Percentiles rank a stretch among this genome's conserved stretches.
These are phyloP conservation scores for Pteruthius melanotis DNA, from an alignment of 2,113 vertebrate genomes.

Conservation along the genomic window DNA sequence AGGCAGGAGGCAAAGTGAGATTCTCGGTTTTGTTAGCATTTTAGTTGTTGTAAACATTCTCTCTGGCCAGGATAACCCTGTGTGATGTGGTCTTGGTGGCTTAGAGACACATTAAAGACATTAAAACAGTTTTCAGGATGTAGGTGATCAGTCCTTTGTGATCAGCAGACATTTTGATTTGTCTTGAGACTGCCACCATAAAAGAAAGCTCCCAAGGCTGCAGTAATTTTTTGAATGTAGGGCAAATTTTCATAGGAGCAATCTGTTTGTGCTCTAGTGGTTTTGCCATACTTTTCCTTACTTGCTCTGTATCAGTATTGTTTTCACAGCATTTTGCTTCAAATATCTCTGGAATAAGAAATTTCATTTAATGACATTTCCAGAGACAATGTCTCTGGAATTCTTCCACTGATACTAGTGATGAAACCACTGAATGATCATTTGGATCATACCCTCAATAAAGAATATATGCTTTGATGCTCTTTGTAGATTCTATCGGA, in stretches of 20 bases:
- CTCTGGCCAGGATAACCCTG: background rate
- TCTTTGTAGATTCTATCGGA: background rate
- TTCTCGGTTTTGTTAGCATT: background rate
- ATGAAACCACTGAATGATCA: background rate
- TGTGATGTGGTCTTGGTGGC: background rate
- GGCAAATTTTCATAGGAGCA: background rate
- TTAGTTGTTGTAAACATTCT: background rate
- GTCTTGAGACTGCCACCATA: background rate
- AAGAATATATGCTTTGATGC: background rate
- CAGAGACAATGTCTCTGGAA: background rate
- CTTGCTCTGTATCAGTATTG: background rate
- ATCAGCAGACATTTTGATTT: background rate
- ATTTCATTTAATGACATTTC: too few species aligned
- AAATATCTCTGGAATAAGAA: background rate
- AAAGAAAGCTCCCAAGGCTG: background rate
- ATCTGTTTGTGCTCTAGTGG: background rate
- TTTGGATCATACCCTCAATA: background rate
- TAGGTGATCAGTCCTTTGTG: background rate
- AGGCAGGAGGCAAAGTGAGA: background rate
- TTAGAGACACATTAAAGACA: background rate
- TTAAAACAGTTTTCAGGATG: background rate
- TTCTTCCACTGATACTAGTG: background rate
- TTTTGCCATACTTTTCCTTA: background rate
- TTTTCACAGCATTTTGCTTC: background rate
- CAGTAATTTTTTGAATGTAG: background rate